phyloP scores from a whole-genome alignment of 2,113 vertebrate genomes.

The Stomatorhinus ivindoensis region DNA sequence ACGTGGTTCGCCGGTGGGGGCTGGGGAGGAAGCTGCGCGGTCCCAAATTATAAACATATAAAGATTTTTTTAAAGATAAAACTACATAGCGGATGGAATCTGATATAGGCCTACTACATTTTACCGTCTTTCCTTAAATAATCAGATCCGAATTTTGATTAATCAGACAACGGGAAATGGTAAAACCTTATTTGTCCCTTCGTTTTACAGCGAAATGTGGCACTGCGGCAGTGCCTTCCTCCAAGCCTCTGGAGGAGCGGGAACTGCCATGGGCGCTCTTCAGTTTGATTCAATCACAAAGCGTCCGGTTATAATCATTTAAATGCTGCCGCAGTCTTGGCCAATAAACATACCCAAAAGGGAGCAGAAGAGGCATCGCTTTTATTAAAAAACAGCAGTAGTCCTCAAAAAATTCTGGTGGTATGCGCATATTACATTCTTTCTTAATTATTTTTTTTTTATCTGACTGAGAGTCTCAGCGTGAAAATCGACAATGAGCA shows the following conservation, averaged over 20 bases:
- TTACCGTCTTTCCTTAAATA: background rate
- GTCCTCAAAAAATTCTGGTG: background rate
- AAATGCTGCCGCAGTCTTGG: background rate
- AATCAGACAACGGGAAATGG: background rate
- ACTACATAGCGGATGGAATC: background rate
- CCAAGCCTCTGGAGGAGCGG: background rate
- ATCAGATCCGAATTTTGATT: slow-evolving; percentile 8
- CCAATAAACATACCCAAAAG: slow-evolving; percentile 1
- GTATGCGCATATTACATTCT: background rate
- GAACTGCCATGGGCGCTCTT: background rate
- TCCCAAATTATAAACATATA: background rate
- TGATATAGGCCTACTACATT: background rate
- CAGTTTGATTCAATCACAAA: slow-evolving; percentile 9
- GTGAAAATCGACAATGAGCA: background rate
- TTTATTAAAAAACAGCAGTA: slow-evolving; percentile 3
- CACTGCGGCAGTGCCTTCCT: background rate
- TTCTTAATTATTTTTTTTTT: slow-evolving; percentile 6
- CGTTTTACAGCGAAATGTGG: background rate
- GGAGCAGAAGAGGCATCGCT: background rate
- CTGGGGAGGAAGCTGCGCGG: background rate
- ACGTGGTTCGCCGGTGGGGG: background rate
- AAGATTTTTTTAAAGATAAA: background rate
- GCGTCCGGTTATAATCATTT: background rate
- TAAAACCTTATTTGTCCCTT: background rate
- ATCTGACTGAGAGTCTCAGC: background rate